Base-by-base conservation (phyloP, 2,888 invertebrate species). In the Electrophaes corylata region DNA sequence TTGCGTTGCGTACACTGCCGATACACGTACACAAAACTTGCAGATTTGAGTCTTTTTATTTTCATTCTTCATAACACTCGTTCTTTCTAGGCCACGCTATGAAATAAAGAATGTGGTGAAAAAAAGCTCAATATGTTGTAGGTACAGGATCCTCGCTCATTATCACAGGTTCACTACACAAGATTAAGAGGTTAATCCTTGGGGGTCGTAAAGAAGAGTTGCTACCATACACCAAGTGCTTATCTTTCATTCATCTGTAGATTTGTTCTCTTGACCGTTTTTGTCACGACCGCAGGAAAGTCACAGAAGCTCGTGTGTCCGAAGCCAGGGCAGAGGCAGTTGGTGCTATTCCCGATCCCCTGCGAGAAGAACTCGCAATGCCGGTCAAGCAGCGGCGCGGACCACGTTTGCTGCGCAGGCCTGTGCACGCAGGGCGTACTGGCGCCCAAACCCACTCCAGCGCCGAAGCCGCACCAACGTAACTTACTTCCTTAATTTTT, bases 381-480 rank as follows among this genome's bases (percentile, higher is more conserved):
- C 72, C 84, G 86, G 50, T 71, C 76, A 33, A 86, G 81, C 72
- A 81, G 82, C 69, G 92, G 92, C 1, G 74, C 88, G 0, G 90
- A 87, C 62, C 86, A 91, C 58, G 88, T 92, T 35, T 92, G 92
- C 83, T 92, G 92, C 69, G 84, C 88, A 37, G 90, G 87, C 40
- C 92, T 93, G 68, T 95, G 95, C 72, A 86, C 94, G 43, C 85
- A 93, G 65, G 95, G 95, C 10, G 88, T 93, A 20, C 88, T 92
- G 3, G 93, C 94, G 54, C 94, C 94, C 0, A 87, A 92, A 64
- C 91, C 92, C 12, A 84, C 81, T n/a, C 76, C 83, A 12, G 67
- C 74, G 37, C 83, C 84, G 35, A 73, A 81, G 64, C 69, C 83
- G n/a, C 91, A 91, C 66, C 89, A 89, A 81, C 92, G 92, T 92